Evolutionary conservation across 2,113 vertebrate genomes (phyloP).

Genomic region (Gnathonemus longibarbis): DNA sequence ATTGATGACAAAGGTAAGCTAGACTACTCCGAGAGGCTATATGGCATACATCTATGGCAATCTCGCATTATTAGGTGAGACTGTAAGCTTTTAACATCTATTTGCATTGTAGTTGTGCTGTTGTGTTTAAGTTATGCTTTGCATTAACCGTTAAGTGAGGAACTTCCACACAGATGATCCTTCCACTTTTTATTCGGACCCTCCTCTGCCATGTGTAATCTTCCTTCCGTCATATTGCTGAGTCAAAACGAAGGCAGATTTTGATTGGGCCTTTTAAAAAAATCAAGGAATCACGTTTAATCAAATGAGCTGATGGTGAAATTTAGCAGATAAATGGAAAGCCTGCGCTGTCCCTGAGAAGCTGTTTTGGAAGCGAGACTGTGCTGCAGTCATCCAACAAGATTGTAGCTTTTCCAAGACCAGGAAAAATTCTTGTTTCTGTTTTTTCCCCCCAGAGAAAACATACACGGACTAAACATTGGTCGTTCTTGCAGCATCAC

Average conservation of each 20-base stretch:
- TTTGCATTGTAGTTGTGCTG: neutral
- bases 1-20: neutral
- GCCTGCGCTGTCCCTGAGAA: neutral
- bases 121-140: neutral
- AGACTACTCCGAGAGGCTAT: neutral
- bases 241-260: neutral
- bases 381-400: neutral
- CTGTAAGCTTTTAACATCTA: neutral
- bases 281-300: neutral
- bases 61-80: neutral
- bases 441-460: neutral
- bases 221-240: neutral
- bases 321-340: neutral
- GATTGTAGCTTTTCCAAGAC: neutral
- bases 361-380: neutral
- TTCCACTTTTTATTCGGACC: neutral
- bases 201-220: neutral
- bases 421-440: neutral
- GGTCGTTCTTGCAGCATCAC: neutral
- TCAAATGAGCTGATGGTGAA: neutral
- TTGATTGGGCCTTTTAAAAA: neutral
- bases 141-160: neutral
- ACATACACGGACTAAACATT: neutral
- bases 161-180: neutral
- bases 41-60: neutral